Conservation (phyloP, 2,113 vertebrate species). For the Lasiurus borealis region DNA sequence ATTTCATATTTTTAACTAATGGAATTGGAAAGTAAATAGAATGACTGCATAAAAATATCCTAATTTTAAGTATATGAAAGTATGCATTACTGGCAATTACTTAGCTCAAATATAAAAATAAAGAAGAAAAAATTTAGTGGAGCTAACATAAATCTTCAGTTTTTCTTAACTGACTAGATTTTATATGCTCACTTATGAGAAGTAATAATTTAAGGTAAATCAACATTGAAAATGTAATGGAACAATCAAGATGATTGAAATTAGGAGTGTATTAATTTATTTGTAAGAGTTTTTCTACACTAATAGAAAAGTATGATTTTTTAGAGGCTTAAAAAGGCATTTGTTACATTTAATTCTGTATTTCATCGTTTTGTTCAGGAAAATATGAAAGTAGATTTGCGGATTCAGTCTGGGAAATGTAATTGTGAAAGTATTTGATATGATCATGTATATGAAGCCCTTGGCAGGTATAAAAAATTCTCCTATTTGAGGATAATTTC, state of each 20-base stretch:
- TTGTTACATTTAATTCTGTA: constrained; percentile 23
- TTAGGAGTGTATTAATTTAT: constrained; percentile 2
- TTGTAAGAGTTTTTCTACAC: not conserved
- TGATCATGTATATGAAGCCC: not conserved
- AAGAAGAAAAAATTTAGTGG: constrained; percentile 1
- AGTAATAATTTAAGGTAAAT: not conserved
- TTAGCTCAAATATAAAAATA: constrained; percentile 55
- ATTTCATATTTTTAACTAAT: constrained; percentile 57
- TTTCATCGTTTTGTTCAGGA: constrained; percentile 37
- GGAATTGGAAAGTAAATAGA: constrained; percentile 47
- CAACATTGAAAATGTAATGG: not conserved
- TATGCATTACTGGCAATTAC: not conserved
- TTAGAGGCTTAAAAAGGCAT: constrained; percentile 17
- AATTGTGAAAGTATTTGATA: constrained; percentile 21
- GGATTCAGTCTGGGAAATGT: not conserved
- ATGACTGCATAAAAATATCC: not conserved
- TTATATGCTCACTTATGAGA: constrained; percentile 21
- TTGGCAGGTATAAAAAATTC: not conserved
- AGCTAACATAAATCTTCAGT: constrained; percentile 23
- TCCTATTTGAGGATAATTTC: not conserved
- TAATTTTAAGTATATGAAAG: not conserved
- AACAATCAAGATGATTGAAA: not conserved
- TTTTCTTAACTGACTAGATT: constrained; percentile 17
- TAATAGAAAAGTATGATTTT: constrained; percentile 1
- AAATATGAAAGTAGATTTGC: constrained; percentile 20